Percentiles rank a stretch among this genome's conserved stretches.
Evolutionary conservation across 2,888 invertebrate species (phyloP).

Genomic region (Gasteruption jaculator): DNA sequence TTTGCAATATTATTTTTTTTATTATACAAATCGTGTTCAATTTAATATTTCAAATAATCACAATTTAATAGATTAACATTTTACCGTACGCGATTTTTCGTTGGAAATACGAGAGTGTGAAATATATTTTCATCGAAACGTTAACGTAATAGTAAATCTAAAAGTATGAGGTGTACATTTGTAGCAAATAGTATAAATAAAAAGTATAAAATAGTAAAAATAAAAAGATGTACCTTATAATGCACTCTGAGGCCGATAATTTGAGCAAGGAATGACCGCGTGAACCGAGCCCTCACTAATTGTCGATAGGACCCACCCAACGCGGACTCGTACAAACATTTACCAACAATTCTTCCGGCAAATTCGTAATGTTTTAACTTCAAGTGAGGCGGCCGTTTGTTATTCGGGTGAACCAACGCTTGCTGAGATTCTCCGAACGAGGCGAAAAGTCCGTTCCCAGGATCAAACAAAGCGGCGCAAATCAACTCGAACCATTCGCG

Average conservation of each 20-base stretch:
- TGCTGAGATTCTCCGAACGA: conserved; percentile 83
- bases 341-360: conserved; percentile 90
- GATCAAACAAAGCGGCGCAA: conserved; percentile 83
- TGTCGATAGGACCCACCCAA: conserved; percentile 85
- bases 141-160: too few species aligned
- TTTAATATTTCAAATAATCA: too few species aligned
- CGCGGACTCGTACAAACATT: conserved; percentile 91
- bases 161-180: background rate
- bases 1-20: too few species aligned
- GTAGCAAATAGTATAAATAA: background rate
- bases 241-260: conserved; percentile 89
- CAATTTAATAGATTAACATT: too few species aligned
- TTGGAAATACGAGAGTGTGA: too few species aligned
- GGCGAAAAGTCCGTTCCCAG: conserved; percentile 75
- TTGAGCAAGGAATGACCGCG: conserved; percentile 89
- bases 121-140: too few species aligned
- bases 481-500: conserved; percentile 93
- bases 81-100: too few species aligned
- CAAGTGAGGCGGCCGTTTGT: conserved; percentile 68
- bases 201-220: too few species aligned
- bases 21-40: too few species aligned
- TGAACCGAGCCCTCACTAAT: conserved; percentile 84
- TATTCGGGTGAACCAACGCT: conserved; percentile 87
- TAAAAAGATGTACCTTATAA: conserved; percentile 66
- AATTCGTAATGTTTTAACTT: conserved; percentile 89